Percentiles rank a stretch among this genome's conserved stretches.
Evolutionary conservation across 2,113 vertebrate genomes (phyloP).

Genomic region (Xiphophorus hellerii): DNA sequence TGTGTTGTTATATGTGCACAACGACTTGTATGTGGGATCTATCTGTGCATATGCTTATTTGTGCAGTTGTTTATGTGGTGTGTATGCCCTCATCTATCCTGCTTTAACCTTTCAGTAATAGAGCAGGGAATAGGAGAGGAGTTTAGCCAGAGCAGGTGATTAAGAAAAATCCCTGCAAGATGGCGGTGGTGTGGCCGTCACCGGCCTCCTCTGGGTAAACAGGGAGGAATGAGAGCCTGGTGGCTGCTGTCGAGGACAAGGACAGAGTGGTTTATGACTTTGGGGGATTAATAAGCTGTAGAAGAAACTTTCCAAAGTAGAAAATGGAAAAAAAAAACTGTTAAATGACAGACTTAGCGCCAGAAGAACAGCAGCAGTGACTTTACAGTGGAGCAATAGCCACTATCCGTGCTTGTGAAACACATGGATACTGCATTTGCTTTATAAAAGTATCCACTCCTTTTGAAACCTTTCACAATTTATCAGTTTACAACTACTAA

Average conservation of each 20-base stretch:
- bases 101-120: constrained; percentile 63
- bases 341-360: constrained; percentile 33
- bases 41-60: constrained; percentile 30
- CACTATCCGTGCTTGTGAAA: constrained; percentile 15
- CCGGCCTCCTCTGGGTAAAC: constrained; percentile 84
- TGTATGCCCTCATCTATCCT: constrained; percentile 45
- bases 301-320: constrained; percentile 72
- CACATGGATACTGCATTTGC: neutral
- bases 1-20: neutral
- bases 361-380: constrained; percentile 26
- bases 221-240: constrained; percentile 61
- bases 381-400: constrained; percentile 29
- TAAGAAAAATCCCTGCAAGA: constrained; percentile 77
- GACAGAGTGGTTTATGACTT: constrained; percentile 71
- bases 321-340: constrained; percentile 66
- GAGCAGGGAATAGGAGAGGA: constrained; percentile 69
- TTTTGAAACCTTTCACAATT: neutral
- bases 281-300: constrained; percentile 70
- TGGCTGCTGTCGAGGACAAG: constrained; percentile 68
- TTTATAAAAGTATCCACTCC: neutral
- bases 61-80: constrained; percentile 5
- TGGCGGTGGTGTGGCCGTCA: constrained; percentile 80
- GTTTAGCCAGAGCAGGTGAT: constrained; percentile 70
- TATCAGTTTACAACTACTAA: too few species aligned
- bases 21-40: neutral